These are phyloP conservation scores for Mobula hypostoma DNA, from an alignment of 2,113 vertebrate genomes.

Conservation along the genomic window DNA sequence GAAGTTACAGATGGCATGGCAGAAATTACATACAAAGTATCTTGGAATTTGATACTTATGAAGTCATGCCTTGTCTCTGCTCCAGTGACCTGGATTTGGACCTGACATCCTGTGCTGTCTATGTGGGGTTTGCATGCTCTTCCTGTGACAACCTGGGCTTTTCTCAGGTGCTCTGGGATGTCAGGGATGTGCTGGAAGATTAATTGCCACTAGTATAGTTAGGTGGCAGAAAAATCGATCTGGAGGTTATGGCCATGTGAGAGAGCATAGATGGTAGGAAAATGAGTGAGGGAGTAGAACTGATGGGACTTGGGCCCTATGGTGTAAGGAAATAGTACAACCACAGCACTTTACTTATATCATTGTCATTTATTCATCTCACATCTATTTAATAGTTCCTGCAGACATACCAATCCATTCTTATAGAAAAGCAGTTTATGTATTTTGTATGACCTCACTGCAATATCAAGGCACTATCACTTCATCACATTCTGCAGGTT, in stretches of 20 bases:
- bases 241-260: too few species aligned
- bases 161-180: too few species aligned
- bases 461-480: constrained; percentile 34
- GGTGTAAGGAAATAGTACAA: neutral
- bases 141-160: too few species aligned
- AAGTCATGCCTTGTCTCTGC: neutral
- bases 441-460: neutral
- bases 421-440: neutral
- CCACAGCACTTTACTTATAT: neutral
- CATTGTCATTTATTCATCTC: neutral
- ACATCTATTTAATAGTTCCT: neutral
- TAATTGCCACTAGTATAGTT: too few species aligned
- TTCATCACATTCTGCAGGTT: neutral
- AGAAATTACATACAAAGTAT: neutral
- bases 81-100: too few species aligned
- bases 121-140: too few species aligned
- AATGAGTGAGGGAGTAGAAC: too few species aligned
- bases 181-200: too few species aligned
- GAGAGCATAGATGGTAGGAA: too few species aligned
- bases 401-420: neutral
- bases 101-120: too few species aligned
- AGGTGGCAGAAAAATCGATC: too few species aligned
- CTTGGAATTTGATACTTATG: neutral
- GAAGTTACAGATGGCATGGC: neutral
- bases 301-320: too few species aligned